Conservation (phyloP, 2,888 invertebrate species). For the Rhyacophila evoluta region DNA sequence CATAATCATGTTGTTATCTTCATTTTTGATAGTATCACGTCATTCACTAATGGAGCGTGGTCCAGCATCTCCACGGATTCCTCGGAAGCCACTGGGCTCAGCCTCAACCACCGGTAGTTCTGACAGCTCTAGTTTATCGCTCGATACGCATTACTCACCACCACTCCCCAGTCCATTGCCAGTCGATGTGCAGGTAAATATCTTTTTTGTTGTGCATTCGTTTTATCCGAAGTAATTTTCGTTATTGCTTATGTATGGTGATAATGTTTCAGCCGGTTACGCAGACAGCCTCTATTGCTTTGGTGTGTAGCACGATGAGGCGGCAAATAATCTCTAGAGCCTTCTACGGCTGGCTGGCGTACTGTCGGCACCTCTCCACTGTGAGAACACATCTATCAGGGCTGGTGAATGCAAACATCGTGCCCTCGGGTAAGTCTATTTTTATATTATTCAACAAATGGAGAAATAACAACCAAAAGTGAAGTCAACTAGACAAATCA, state of each 20-base stretch:
- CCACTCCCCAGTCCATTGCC: constrained; percentile 51
- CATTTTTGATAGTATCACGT: constrained; percentile 71
- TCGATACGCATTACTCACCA: constrained; percentile 65
- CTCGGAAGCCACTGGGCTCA: constrained; percentile 71
- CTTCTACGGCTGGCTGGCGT: constrained; percentile 96
- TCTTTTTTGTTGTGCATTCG: too few relatives aligned
- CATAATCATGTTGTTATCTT: background rate
- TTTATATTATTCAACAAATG: too few relatives aligned
- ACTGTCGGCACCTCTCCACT: constrained; percentile 92
- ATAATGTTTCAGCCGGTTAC: constrained; percentile 56
- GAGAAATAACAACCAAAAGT: too few relatives aligned
- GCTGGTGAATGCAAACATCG: constrained; percentile 81
- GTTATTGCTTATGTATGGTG: too few relatives aligned
- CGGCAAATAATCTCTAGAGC: constrained; percentile 95
- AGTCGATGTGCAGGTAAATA: constrained; percentile 59
- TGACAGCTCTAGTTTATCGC: constrained; percentile 70
- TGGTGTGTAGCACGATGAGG: constrained; percentile 95
- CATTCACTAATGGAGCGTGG: constrained; percentile 75
- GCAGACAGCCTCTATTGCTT: constrained; percentile 74
- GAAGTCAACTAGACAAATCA: too few relatives aligned
- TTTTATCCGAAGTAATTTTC: too few relatives aligned
- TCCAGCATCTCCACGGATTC: constrained; percentile 64
- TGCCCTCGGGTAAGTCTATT: constrained; percentile 69
- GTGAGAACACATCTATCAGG: constrained; percentile 93
- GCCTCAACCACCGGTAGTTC: constrained; percentile 76